Evolutionary conservation across 2,888 invertebrate genomes (phyloP).

Genomic region (Phlogophora meticulosa): DNA sequence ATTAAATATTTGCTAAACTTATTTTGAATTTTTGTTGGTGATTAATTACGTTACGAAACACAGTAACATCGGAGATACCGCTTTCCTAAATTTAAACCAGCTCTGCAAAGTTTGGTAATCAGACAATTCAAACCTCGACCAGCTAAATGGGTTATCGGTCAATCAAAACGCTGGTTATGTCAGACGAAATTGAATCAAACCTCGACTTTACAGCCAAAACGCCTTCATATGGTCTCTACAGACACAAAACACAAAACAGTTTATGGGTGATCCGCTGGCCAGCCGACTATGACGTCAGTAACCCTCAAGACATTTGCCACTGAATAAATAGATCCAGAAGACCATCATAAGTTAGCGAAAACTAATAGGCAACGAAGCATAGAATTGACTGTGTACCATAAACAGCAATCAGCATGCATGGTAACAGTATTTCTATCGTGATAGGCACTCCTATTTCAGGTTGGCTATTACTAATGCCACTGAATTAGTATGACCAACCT

Average conservation of each 20-base stretch:
- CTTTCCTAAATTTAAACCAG: not conserved
- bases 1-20: not conserved
- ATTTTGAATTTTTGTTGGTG: not conserved
- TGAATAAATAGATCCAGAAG: slow-evolving; percentile 31
- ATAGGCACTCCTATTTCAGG: too few species aligned
- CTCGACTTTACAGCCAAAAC: slow-evolving; percentile 26
- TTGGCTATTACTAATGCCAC: too few species aligned
- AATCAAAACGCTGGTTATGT: slow-evolving; percentile 36
- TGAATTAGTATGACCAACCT: too few species aligned
- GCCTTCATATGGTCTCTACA: slow-evolving; percentile 13
- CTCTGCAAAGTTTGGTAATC: not conserved
- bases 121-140: not conserved
- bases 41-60: not conserved
- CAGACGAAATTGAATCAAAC: slow-evolving; percentile 32
- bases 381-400: not conserved
- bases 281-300: slow-evolving; percentile 56
- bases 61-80: not conserved
- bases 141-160: slow-evolving; percentile 25
- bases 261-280: slow-evolving; percentile 39
- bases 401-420: too few species aligned
- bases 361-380: not conserved
- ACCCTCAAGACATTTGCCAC: slow-evolving; percentile 22
- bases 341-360: not conserved
- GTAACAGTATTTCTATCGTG: too few species aligned
- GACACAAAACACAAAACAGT: slow-evolving; percentile 50